A percentile compares a stretch with the other conserved stretches of the same genome.
Evolutionary conservation across 2,113 vertebrate species (phyloP).

Genomic region (Myrmecophaga tridactyla): DNA sequence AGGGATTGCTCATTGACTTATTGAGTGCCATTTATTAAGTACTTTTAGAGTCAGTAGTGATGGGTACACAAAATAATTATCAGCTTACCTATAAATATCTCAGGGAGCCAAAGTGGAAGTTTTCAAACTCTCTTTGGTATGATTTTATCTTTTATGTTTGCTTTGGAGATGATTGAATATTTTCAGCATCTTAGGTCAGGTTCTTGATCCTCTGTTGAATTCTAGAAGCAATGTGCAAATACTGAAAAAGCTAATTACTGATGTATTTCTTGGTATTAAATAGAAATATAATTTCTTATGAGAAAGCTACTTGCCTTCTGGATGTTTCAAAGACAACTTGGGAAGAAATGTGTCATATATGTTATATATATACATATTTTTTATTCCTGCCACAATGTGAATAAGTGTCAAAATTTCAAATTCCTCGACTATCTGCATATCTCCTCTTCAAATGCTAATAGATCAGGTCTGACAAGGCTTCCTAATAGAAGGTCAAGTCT

Average conservation of each 20-base stretch:
- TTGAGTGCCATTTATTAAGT: neutral
- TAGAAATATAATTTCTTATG: neutral
- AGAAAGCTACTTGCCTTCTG: neutral
- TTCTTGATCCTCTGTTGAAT: slow-evolving; percentile 6
- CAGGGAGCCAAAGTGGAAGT: neutral
- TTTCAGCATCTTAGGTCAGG: slow-evolving; percentile 8
- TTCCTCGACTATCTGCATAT: neutral
- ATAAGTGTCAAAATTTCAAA: slow-evolving; percentile 31
- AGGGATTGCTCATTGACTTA: neutral
- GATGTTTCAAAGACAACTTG: neutral
- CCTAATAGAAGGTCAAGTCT: neutral
- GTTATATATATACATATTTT: too few species aligned
- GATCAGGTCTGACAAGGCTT: neutral
- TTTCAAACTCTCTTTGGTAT: slow-evolving; percentile 14
- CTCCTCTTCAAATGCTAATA: neutral
- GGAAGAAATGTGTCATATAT: too few species aligned
- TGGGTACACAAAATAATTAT: neutral
- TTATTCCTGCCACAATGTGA: neutral
- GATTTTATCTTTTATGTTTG: neutral
- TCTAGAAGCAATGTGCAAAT: neutral
- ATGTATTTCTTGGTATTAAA: neutral
- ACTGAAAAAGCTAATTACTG: neutral
- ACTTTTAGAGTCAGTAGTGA: neutral
- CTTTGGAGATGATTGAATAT: slow-evolving; percentile 28
- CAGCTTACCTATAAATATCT: neutral